Evolutionary conservation across 2,888 invertebrate species (phyloP), one percentile per base, ranked within the genome.

Genomic region (Oscheius sp.): DNA sequence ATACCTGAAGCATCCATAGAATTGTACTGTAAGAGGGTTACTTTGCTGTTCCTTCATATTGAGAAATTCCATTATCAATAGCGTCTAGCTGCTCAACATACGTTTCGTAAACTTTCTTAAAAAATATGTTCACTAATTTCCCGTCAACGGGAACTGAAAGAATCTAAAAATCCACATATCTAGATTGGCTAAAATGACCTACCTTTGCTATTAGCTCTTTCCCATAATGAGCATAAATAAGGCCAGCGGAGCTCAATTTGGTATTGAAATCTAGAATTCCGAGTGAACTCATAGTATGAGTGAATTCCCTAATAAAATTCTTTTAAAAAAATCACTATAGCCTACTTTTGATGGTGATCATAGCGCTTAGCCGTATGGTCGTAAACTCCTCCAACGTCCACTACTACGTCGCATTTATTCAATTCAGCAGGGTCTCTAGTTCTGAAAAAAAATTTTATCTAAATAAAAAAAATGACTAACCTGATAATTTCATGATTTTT

Each of bases 21-120:
- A 37, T 6, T 42, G 66, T 39, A 46, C 15, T 15, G 29, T 8
- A 27, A 17, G 27, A 3, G 12, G 69, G 53, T 6, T 31, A 84
- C 76, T 75, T 74, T 0, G 85, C 82, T 12, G 71, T 69, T 15
- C 84, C 85, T 20, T 85, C 84, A 69, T 74, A 83, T 34, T 80
- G 81, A 6, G 92, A 91, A 0, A 96, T 90, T n/a, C 97, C 98
- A 89, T 98, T 98, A 87, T 98, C 98, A 66, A 96, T 92, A 0
- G 93, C 97, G 89, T 98, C 98, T 71, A 98, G 90, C 90, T 96
- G 96, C 88, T 92, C 92, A 15, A 98, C 91, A 66, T 97, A 92
- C 69, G 90, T 90, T 75, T 92, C 91, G 87, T 98, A 98, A 0
- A 97, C 90, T 75, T 88, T 88, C 66, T 88, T 86, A 77, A 84